A percentile compares a stretch with the other conserved stretches of the same genome.
These are phyloP conservation scores for Drosophila grimshawi DNA, from an alignment of 1,140 invertebrate genomes.

Conservation along the genomic window DNA sequence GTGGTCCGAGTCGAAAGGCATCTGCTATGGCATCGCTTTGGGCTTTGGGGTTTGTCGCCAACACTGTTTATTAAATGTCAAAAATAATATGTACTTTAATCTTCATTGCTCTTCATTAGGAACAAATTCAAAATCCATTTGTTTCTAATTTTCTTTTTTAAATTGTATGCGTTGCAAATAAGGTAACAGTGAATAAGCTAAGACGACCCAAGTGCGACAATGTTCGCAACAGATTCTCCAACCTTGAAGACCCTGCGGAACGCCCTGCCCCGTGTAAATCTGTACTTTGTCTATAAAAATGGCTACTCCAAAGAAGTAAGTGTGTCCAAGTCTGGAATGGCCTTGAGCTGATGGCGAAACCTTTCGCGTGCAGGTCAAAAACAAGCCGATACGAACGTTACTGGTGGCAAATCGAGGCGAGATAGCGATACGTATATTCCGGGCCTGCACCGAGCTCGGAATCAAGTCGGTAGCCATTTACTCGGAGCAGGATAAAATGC, in stretches of 20 bases:
- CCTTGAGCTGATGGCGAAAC: neutral
- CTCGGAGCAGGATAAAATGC: constrained; percentile 99
- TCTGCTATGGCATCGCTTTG: too few relatives aligned
- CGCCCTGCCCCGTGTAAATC: constrained; percentile 66
- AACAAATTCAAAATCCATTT: too few relatives aligned
- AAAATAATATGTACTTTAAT: too few relatives aligned
- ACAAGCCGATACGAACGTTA: constrained; percentile 95
- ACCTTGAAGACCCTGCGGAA: constrained; percentile 69
- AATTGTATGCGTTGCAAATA: too few relatives aligned
- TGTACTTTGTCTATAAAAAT: constrained; percentile 77
- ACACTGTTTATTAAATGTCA: too few relatives aligned
- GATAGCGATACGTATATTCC: constrained; percentile 99
- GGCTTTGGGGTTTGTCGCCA: too few relatives aligned
- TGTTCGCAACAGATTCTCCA: constrained; percentile 76
- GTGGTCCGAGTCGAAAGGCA: too few relatives aligned
- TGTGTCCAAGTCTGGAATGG: neutral
- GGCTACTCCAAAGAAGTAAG: constrained; percentile 79
- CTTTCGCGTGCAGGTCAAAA: constrained; percentile 86
- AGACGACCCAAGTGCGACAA: constrained; percentile 23
- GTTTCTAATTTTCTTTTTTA: too few relatives aligned
- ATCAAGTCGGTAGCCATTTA: constrained; percentile 99
- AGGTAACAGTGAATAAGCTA: too few relatives aligned
- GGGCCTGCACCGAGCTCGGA: constrained; percentile 98
- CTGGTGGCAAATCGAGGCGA: constrained; percentile 98
- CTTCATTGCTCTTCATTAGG: too few relatives aligned